These are phyloP conservation scores for Okamejei kenojei DNA, from an alignment of 2,797 vertebrate genomes.

Conservation along the genomic window DNA sequence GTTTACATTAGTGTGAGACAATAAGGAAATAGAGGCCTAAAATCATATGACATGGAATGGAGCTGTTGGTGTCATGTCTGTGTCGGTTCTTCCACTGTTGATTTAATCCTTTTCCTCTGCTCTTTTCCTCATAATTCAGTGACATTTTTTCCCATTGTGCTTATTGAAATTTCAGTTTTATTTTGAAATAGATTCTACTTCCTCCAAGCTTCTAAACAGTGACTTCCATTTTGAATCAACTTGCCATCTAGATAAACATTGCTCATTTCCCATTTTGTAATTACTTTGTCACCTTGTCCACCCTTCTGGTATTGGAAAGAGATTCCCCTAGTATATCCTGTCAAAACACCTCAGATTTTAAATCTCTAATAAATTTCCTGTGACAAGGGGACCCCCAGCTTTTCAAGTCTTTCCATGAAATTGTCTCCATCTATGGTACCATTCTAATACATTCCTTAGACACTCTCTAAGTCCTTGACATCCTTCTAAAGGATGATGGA, in stretches of 20 bases:
- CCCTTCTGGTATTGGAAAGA: neutral
- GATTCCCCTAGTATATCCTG: neutral
- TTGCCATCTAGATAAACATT: no score
- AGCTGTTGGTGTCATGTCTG: no score
- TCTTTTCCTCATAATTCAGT: neutral
- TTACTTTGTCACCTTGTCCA: neutral
- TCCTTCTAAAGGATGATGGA: no score
- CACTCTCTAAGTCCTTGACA: no score
- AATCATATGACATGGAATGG: no score
- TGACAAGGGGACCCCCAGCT: neutral
- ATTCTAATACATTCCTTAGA: no score
- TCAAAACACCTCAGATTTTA: neutral
- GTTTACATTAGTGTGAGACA: neutral
- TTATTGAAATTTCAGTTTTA: no score
- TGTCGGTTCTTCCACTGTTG: neutral
- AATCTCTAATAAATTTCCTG: neutral
- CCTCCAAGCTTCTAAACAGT: no score
- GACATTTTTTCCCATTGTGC: neutral
- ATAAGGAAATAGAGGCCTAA: neutral
- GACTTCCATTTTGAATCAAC: no score
- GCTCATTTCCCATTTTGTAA: neutral
- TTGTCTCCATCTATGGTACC: no score
- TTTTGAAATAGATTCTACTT: no score
- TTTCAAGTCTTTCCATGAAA: neutral
- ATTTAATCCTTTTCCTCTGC: neutral